These are phyloP conservation scores for Sinocyclocheilus grahami DNA, from an alignment of 2,113 vertebrate genomes.

Conservation along the genomic window DNA sequence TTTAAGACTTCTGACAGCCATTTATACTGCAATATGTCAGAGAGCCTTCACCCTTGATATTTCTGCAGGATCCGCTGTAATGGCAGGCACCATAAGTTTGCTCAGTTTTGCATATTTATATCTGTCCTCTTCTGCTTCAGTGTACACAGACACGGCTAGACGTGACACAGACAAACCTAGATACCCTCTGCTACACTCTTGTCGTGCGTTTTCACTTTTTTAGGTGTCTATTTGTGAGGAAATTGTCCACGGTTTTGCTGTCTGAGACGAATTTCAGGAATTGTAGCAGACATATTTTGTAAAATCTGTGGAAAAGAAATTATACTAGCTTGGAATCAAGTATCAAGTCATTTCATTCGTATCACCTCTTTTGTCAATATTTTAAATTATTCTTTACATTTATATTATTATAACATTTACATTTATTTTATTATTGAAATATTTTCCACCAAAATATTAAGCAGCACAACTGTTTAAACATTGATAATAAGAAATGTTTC, in stretches of 20 bases:
- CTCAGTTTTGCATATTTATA: conserved; percentile 13
- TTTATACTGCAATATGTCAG: not conserved
- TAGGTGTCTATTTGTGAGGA: too few relatives aligned
- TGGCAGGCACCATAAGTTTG: not conserved
- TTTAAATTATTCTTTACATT: too few relatives aligned
- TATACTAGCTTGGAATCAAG: not conserved
- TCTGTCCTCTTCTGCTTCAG: conserved; percentile 8
- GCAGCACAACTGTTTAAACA: too few relatives aligned
- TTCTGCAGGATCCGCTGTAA: not conserved
- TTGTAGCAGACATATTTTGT: not conserved
- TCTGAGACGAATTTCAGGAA: not conserved
- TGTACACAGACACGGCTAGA: not conserved
- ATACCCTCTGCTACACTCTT: not conserved
- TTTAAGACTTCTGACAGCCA: not conserved
- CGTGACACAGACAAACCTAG: not conserved
- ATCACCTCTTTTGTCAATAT: too few relatives aligned
- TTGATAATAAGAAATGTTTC: not conserved
- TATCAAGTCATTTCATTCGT: not conserved
- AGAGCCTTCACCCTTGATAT: not conserved
- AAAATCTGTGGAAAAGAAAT: not conserved
- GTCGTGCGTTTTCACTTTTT: not conserved
- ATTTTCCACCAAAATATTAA: not conserved
- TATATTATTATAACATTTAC: too few relatives aligned
- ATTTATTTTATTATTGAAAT: too few relatives aligned
- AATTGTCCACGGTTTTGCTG: not conserved